These are phyloP conservation scores for Hypanus sabinus DNA, from an alignment of 2,113 vertebrate genomes.

Conservation along the genomic window DNA sequence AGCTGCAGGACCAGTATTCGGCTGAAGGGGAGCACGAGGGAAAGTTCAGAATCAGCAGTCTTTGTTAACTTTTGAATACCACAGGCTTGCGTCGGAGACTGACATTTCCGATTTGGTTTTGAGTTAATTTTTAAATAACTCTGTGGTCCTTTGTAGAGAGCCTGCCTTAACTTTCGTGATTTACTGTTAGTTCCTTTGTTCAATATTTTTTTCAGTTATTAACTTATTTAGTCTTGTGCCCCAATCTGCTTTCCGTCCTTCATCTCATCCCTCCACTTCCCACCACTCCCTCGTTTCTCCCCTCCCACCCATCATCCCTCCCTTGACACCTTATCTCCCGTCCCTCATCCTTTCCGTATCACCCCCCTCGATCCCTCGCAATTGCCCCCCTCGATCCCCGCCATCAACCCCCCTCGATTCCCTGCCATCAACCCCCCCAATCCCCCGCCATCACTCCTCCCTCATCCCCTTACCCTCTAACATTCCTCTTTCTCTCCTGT, in stretches of 20 bases:
- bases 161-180: slow-evolving; percentile 44
- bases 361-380: not conserved
- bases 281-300: not conserved
- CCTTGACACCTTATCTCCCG: not conserved
- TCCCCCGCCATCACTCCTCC: not conserved
- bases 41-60: not conserved
- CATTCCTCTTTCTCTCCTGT: slow-evolving; percentile 42
- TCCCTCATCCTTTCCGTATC: not conserved
- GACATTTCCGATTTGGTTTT: not conserved
- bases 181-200: not conserved
- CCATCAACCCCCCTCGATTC: too few species aligned
- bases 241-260: too few species aligned
- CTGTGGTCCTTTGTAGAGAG: not conserved
- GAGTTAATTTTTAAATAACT: not conserved
- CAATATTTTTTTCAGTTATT: not conserved
- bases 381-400: not conserved
- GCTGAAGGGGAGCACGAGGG: too few species aligned
- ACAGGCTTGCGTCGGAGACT: not conserved
- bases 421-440: not conserved
- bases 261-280: not conserved
- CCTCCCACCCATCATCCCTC: not conserved
- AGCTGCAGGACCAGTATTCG: too few species aligned
- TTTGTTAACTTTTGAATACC: not conserved
- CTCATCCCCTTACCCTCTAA: not conserved
- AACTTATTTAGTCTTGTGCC: not conserved